phyloP scores from a whole-genome alignment of 2,797 vertebrate genomes.

The Peromyscus eremicus region DNA sequence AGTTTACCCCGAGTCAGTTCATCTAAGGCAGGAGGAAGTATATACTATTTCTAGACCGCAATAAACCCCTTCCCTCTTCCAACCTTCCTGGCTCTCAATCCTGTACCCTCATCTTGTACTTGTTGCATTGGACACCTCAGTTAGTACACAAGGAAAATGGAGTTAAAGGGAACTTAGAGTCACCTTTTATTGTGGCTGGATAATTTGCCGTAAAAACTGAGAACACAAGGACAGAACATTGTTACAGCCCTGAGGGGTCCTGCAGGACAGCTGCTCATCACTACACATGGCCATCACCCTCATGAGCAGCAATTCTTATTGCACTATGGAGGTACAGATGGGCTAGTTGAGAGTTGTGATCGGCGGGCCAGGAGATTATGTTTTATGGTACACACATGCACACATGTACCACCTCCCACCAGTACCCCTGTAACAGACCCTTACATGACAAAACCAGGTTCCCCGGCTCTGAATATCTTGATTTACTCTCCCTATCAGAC shows the following conservation, averaged over 20 bases:
- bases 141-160: constrained; percentile 39
- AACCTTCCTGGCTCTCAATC: not conserved
- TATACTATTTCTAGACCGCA: not conserved
- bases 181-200: not conserved
- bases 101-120: not conserved
- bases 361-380: not conserved
- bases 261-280: not conserved
- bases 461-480: constrained; percentile 26
- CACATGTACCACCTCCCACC: not conserved
- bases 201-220: constrained; percentile 44
- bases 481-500: not conserved
- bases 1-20: not conserved
- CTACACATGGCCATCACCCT: rapidly evolving
- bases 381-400: not conserved
- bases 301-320: not conserved
- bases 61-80: not conserved
- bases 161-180: constrained; percentile 29
- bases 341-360: not conserved
- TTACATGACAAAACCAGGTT: constrained; percentile 9
- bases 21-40: not conserved
- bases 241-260: not conserved
- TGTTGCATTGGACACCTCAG: not conserved
- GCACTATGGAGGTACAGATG: not conserved
- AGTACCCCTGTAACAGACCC: not conserved
- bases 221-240: constrained; percentile 5